These are phyloP conservation scores for Mactra quadrangularis DNA, from an alignment of 1,140 invertebrate genomes.

Conservation along the genomic window DNA sequence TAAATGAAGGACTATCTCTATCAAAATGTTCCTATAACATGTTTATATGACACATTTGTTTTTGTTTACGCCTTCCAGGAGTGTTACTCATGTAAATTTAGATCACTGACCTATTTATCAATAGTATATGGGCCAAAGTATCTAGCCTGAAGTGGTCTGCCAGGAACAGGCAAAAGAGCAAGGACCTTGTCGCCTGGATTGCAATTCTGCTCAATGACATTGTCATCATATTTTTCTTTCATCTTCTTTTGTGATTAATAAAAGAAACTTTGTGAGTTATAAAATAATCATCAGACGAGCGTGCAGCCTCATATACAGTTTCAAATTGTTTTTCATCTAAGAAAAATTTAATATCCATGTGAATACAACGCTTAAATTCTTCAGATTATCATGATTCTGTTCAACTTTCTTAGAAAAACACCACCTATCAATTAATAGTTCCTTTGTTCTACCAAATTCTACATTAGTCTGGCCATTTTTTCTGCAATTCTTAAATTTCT, in stretches of 20 bases:
- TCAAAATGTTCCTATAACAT: too few species aligned
- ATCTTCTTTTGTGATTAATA: constrained; percentile 53
- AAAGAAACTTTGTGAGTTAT: constrained; percentile 51
- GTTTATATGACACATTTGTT: too few species aligned
- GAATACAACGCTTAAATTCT: constrained; percentile 59
- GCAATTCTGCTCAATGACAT: constrained; percentile 49
- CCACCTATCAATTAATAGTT: constrained; percentile 65
- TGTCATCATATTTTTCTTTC: constrained; percentile 66
- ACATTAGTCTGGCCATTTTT: constrained; percentile 61
- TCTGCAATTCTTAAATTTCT: constrained; percentile 60
- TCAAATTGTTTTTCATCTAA: constrained; percentile 55
- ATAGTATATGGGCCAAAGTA: background rate
- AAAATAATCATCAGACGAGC: constrained; percentile 56
- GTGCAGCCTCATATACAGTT: constrained; percentile 46
- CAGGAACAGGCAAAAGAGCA: too few species aligned
- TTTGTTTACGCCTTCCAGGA: too few species aligned
- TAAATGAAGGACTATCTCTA: too few species aligned
- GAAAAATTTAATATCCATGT: constrained; percentile 37
- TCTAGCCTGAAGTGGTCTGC: too few species aligned
- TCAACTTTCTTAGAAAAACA: constrained; percentile 52
- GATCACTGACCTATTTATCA: background rate
- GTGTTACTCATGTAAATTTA: too few species aligned
- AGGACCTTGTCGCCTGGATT: constrained; percentile 26
- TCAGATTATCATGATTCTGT: constrained; percentile 59
- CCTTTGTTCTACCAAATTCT: constrained; percentile 63